These are phyloP conservation scores for Euura lappo DNA, from an alignment of 1,140 invertebrate genomes.

Conservation along the genomic window DNA sequence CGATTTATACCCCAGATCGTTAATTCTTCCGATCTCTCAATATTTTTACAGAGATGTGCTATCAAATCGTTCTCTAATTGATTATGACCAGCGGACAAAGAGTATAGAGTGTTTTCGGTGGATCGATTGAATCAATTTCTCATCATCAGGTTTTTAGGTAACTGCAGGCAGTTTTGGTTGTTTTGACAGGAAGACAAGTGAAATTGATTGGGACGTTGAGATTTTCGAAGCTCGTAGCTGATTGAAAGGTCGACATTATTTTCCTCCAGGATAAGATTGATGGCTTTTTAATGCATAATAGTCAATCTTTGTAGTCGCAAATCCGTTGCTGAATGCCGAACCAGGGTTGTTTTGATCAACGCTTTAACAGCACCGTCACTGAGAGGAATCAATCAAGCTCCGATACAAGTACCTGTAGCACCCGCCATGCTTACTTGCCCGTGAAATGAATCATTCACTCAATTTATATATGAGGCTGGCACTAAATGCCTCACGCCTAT, in stretches of 20 bases:
- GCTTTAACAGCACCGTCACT: conserved; percentile 5
- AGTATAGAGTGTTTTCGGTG: not conserved
- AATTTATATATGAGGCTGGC: not conserved
- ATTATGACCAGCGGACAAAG: too few species aligned
- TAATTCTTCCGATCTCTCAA: not conserved
- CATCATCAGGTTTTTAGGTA: not conserved
- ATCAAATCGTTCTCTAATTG: too few species aligned
- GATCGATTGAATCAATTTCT: not conserved
- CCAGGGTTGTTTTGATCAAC: conserved; percentile 1
- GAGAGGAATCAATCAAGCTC: conserved; percentile 1
- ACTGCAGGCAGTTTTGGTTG: not conserved
- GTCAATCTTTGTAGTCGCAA: conserved; percentile 5
- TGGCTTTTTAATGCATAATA: not conserved
- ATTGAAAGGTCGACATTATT: conserved; percentile 5
- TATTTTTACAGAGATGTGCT: too few species aligned
- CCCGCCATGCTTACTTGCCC: not conserved
- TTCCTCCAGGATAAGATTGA: not conserved
- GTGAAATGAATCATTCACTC: conserved; percentile 3
- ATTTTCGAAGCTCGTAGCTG: not conserved
- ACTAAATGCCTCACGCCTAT: not conserved
- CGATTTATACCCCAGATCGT: too few species aligned
- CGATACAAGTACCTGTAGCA: not conserved
- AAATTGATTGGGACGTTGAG: not conserved
- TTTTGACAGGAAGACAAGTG: conserved; percentile 1
- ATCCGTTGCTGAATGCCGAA: not conserved